Conservation (phyloP, 2,888 invertebrate species). For the Bhutanitis thaidina region DNA sequence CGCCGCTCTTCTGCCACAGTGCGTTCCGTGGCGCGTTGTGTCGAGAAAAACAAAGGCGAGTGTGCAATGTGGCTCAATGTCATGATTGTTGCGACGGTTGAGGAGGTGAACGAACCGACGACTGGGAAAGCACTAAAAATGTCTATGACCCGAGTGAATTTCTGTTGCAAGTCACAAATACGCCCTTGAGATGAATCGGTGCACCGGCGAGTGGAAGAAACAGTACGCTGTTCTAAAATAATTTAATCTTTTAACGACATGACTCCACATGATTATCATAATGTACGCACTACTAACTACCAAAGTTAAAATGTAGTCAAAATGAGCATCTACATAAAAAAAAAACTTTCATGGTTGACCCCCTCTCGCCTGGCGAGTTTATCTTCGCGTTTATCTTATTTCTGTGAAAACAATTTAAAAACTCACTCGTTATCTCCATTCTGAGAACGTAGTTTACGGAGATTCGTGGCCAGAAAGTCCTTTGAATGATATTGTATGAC, state of each 20-base stretch:
- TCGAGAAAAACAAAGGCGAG: constrained; percentile 4
- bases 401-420: constrained; percentile 61
- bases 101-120: constrained; percentile 50
- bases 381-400: constrained; percentile 67
- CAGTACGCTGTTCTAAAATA: constrained; percentile 20
- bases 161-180: constrained; percentile 54
- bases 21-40: constrained; percentile 8
- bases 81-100: not conserved
- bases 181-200: constrained; percentile 54
- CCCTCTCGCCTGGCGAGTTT: constrained; percentile 41
- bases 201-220: constrained; percentile 39
- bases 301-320: constrained; percentile 11
- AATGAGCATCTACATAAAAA: constrained; percentile 28
- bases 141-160: constrained; percentile 47
- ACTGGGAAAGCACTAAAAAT: constrained; percentile 54
- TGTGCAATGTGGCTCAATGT: not conserved
- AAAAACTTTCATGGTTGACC: constrained; percentile 47
- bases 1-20: constrained; percentile 23
- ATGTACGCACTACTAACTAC: not conserved
- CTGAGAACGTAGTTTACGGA: constrained; percentile 44
- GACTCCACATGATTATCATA: not conserved
- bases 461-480: constrained; percentile 28
- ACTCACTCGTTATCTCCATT: constrained; percentile 52
- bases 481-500: constrained; percentile 10
- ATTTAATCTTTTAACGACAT: not conserved